These are phyloP conservation scores for Dinomys branickii DNA, from an alignment of 2,113 vertebrate genomes.

Conservation along the genomic window DNA sequence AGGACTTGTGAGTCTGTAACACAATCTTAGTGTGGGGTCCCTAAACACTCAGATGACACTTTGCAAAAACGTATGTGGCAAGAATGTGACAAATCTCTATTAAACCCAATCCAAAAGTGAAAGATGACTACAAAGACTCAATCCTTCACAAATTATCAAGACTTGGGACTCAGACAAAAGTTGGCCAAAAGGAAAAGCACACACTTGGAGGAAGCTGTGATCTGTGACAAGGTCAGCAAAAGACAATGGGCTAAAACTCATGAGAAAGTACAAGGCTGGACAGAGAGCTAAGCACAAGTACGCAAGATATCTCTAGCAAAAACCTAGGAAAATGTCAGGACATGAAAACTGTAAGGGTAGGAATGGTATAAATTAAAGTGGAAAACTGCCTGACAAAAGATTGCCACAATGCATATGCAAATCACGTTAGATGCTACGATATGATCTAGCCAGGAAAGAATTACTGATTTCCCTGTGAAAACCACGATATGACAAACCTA, in stretches of 20 bases:
- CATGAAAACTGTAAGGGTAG: background rate
- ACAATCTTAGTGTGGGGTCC: background rate
- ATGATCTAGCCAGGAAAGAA: background rate
- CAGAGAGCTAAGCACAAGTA: background rate
- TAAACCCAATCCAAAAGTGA: background rate
- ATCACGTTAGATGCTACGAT: background rate
- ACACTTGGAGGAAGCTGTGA: background rate
- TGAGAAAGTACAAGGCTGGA: background rate
- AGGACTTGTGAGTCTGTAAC: background rate
- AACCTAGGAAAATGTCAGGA: background rate
- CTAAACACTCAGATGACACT: background rate
- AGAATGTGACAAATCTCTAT: background rate
- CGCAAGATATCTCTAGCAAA: background rate
- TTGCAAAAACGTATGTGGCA: background rate
- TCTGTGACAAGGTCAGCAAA: background rate
- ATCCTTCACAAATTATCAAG: background rate
- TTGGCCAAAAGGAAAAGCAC: too few species aligned
- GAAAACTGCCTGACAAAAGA: constrained; percentile 28
- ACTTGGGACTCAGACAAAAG: background rate
- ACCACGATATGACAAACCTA: background rate
- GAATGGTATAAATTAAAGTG: constrained; percentile 23
- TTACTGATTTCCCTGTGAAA: constrained; percentile 19
- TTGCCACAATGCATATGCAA: background rate
- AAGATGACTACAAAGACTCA: constrained; percentile 8
- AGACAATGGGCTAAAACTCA: background rate